phyloP scores from a whole-genome alignment of 2,113 vertebrate species.

The Procavia capensis region DNA sequence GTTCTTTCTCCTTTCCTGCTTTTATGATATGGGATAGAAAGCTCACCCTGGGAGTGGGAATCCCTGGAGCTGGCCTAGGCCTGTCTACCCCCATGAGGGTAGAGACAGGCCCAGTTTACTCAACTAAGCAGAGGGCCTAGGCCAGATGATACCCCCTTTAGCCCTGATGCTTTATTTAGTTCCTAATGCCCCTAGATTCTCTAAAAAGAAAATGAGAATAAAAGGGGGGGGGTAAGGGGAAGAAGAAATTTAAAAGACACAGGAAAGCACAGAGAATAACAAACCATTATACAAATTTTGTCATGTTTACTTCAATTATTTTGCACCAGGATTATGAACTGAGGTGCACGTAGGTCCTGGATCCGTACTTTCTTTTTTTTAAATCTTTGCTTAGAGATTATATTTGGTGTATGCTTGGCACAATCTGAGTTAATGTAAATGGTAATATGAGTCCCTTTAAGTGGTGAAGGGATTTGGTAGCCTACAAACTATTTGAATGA shows the following conservation, averaged over 20 bases:
- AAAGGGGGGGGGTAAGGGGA: too few species aligned
- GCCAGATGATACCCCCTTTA: neutral
- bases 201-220: neutral
- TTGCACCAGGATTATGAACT: neutral
- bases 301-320: neutral
- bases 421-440: too few species aligned
- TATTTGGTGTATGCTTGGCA: too few species aligned
- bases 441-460: too few species aligned
- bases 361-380: neutral
- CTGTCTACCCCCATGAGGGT: neutral
- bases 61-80: neutral
- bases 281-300: neutral
- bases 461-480: too few species aligned
- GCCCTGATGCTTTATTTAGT: neutral
- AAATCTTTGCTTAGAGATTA: too few species aligned
- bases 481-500: too few species aligned
- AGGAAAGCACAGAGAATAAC: neutral
- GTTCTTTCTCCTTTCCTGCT: neutral
- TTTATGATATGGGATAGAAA: neutral
- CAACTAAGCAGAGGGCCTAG: neutral
- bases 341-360: neutral
- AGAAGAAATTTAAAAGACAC: neutral
- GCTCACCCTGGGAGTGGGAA: neutral
- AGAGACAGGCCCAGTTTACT: too few species aligned
- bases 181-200: neutral